Evolutionary conservation across 2,888 invertebrate species (phyloP).

Genomic region (Caenorhabditis sulstoni): DNA sequence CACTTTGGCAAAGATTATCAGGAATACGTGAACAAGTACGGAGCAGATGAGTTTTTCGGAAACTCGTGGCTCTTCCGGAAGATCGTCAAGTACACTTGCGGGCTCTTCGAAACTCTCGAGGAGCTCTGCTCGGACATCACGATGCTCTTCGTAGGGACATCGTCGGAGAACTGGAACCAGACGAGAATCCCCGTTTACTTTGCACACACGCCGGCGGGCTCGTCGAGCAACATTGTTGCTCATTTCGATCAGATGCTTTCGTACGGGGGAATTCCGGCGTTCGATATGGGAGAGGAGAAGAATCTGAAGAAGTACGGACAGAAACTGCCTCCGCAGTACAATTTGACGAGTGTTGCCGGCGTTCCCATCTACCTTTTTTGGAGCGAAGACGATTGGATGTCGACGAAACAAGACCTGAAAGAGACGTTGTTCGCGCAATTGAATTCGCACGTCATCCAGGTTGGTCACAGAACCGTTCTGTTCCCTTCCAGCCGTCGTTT

Average conservation of each 20-base stretch:
- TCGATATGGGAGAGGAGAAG: constrained; percentile 63
- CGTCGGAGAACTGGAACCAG: constrained; percentile 70
- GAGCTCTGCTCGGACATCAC: constrained; percentile 50
- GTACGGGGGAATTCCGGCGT: constrained; percentile 56
- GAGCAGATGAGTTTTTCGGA: constrained; percentile 42
- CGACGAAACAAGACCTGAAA: constrained; percentile 49
- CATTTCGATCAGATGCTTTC: constrained; percentile 81
- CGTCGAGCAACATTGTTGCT: constrained; percentile 81
- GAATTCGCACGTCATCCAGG: constrained; percentile 61
- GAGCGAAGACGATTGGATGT: constrained; percentile 72
- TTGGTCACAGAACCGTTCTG: constrained; percentile 1
- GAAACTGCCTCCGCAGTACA: constrained; percentile 63
- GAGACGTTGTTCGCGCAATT: constrained; percentile 45
- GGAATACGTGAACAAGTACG: constrained; percentile 35
- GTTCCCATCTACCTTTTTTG: constrained; percentile 69
- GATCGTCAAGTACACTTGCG: constrained; percentile 51
- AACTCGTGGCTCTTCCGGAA: constrained; percentile 28
- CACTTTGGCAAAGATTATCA: constrained; percentile 45
- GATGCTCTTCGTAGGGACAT: constrained; percentile 37
- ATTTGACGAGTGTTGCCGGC: constrained; percentile 59
- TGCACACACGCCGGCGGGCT: constrained; percentile 82
- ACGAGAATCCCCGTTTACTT: constrained; percentile 82
- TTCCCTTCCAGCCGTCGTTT: not conserved
- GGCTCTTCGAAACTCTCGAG: constrained; percentile 43
- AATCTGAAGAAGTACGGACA: constrained; percentile 64